Base-by-base conservation (phyloP, 2,113 vertebrate species). In the Xenus cinereus region DNA sequence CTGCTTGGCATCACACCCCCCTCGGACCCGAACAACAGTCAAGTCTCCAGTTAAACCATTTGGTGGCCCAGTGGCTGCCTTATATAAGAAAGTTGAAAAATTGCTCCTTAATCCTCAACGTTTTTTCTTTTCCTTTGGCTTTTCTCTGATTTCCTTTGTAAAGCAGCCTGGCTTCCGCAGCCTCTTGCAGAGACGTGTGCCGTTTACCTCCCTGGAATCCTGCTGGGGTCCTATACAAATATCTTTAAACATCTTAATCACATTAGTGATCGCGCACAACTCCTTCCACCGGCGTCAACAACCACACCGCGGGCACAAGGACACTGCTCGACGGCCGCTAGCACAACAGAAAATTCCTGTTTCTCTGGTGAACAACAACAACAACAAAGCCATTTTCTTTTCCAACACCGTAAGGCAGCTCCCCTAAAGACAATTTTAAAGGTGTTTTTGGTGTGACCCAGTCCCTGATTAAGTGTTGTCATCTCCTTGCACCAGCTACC, bases 291-390 rank as follows among this genome's bases (percentile, higher is more conserved):
- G 1, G 26, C 20, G 54, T 10, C 69, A 10, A 23, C 20, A 8
- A 11, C 43, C 60, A 13, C 30, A n/a, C 7, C 0, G 6, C 2
- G 23, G n/a, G 30, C 90, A 63, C 43, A n/a, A 23, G 48, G 32
- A 51, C 57, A 71, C 23, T 17, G 26, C 26, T 41, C 43, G 4
- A 3, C 1, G 0, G 12, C 5, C 37, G 23, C 20, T 2, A 21
- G 37, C 48, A 3, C 21, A 39, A 30, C 14, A 50, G 35, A 75
- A 66, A 72, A 73, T 7, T 22, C 24, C 51, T 17, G 7, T 12
- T 73, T 24, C 23, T 21, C 33, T 22, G 37, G 9, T 6, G 14
- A 77, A 20, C 39, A 22, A 67, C 19, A 27, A 12, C 22, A 15
- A 12, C 21, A 48, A 10, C 46, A 3, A 33, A 10, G 2, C 1